A percentile compares a stretch with the other conserved stretches of the same genome.
These are phyloP conservation scores for Callimico goeldii DNA, from an alignment of 2,797 vertebrate species.

Conservation along the genomic window DNA sequence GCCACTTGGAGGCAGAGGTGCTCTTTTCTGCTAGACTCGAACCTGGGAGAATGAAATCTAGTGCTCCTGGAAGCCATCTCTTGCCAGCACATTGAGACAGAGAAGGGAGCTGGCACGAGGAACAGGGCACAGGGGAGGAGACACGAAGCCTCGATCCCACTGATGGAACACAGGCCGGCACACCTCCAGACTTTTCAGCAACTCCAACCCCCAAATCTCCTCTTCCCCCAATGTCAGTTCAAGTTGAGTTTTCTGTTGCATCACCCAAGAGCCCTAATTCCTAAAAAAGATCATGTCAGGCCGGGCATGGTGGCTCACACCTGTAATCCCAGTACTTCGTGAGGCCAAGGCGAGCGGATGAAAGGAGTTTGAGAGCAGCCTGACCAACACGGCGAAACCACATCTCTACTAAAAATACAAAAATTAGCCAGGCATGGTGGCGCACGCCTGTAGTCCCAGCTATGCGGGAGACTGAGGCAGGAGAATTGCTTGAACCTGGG, in stretches of 20 bases:
- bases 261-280: not conserved
- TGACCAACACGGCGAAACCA: no score
- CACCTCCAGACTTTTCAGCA: not conserved
- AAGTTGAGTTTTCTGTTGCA: not conserved
- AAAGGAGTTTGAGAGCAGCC: no score
- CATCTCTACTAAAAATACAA: no score
- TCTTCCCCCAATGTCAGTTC: not conserved
- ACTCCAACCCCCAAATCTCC: not conserved
- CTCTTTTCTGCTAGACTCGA: not conserved
- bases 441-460: no score
- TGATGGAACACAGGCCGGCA: not conserved
- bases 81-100: not conserved
- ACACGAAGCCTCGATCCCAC: fast-evolving
- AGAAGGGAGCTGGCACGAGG: not conserved
- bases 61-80: not conserved
- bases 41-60: not conserved
- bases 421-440: no score
- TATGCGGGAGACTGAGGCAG: no score
- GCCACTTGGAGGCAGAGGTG: not conserved
- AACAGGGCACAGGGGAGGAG: no score
- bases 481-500: no score
- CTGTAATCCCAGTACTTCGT: no score
- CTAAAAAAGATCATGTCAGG: not conserved
- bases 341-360: no score
- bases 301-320: no score